Conservation (phyloP, 2,797 vertebrate species). For the Saxicola maurus region DNA sequence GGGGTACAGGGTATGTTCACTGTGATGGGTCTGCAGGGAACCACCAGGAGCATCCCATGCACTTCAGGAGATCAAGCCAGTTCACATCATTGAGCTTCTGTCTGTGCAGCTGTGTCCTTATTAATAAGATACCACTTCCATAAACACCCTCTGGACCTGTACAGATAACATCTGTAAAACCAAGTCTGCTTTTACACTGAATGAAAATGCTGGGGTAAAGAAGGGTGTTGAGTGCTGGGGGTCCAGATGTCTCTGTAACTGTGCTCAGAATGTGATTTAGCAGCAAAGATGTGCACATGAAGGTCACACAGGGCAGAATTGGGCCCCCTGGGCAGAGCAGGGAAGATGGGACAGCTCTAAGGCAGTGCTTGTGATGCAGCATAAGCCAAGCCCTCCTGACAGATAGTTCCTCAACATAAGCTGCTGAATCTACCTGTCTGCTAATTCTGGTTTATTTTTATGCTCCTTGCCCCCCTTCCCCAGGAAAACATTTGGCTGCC, state of each 20-base stretch:
- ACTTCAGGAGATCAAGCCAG: neutral
- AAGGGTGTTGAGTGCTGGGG: neutral
- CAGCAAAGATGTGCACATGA: neutral
- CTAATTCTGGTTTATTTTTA: constrained; percentile 56
- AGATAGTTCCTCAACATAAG: neutral
- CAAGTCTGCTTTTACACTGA: neutral
- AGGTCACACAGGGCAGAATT: neutral
- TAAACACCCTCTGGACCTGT: neutral
- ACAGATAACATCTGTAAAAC: neutral
- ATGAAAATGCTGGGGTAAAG: neutral
- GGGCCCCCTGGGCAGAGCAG: neutral
- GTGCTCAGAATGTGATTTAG: neutral
- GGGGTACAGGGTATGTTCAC: neutral
- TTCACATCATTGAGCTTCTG: neutral
- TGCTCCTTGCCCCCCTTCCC: neutral
- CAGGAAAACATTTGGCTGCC: constrained; percentile 33
- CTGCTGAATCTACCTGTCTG: constrained; percentile 47
- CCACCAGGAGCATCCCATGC: neutral
- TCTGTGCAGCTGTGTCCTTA: neutral
- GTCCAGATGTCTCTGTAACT: neutral
- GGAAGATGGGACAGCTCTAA: neutral
- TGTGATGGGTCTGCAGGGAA: neutral
- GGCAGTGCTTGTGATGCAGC: neutral
- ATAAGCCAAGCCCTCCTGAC: neutral
- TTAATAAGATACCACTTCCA: neutral